Conservation (phyloP, 1,140 invertebrate genomes). For the Meloidogyne exigua region DNA sequence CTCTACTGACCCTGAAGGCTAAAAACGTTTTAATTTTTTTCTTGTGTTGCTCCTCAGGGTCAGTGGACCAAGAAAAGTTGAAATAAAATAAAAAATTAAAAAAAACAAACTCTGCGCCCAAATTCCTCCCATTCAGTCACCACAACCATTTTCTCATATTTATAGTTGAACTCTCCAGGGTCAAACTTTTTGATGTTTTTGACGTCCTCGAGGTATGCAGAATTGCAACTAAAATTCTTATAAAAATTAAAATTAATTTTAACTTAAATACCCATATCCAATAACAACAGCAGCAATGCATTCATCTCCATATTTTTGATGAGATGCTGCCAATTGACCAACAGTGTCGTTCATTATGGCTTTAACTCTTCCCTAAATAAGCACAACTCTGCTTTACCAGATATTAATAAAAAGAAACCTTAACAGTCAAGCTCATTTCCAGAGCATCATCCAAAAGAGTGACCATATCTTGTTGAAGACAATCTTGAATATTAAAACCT, state of each 20-base stretch:
- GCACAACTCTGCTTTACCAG: too few relatives aligned
- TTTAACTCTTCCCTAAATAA: conserved; percentile 55
- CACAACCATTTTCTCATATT: conserved; percentile 58
- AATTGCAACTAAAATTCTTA: conserved; percentile 56
- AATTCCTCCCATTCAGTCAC: conserved; percentile 64
- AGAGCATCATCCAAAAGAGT: conserved; percentile 58
- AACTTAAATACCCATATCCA: conserved; percentile 62
- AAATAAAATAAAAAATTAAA: conserved; percentile 17
- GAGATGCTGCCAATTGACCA: conserved; percentile 61
- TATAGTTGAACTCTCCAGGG: conserved; percentile 44
- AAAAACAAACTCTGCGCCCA: conserved; percentile 40
- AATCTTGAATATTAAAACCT: conserved; percentile 63
- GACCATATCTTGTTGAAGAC: conserved; percentile 61
- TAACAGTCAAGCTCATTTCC: conserved; percentile 58
- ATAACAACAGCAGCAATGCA: conserved; percentile 60
- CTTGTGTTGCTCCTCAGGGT: too few relatives aligned
- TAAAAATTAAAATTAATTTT: too few relatives aligned
- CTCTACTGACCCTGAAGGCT: too few relatives aligned
- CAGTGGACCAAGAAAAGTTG: too few relatives aligned
- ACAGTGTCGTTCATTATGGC: conserved; percentile 64
- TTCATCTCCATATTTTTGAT: conserved; percentile 60
- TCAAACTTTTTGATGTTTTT: conserved; percentile 60
- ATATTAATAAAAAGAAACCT: neutral
- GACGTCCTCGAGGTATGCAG: conserved; percentile 60
- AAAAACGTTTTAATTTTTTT: too few relatives aligned